Conservation (phyloP, 2,113 vertebrate species). For the Hemicordylus capensis region DNA sequence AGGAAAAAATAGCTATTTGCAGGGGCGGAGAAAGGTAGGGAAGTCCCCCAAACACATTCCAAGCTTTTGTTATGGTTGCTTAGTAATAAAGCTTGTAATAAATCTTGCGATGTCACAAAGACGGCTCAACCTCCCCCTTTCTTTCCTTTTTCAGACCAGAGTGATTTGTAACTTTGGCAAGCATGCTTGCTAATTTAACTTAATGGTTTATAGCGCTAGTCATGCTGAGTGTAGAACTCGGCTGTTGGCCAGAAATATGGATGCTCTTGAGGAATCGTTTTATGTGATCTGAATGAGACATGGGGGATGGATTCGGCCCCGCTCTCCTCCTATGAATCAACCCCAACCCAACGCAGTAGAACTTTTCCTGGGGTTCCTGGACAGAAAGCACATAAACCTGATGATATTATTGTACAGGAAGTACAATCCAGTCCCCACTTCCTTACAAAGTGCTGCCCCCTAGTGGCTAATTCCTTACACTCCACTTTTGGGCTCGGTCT, state of each 20-base stretch:
- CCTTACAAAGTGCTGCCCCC: not conserved
- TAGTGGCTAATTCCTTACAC: not conserved
- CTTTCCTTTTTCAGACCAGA: not conserved
- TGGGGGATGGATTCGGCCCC: not conserved
- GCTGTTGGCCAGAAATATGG: not conserved
- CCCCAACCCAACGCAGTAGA: not conserved
- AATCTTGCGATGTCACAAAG: not conserved
- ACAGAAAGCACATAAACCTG: too few relatives aligned
- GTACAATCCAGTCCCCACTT: not conserved
- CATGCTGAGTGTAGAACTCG: not conserved
- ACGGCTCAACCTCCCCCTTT: too few relatives aligned
- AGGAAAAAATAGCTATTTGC: not conserved
- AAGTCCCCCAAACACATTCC: not conserved
- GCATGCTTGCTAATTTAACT: not conserved
- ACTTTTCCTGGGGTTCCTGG: not conserved
- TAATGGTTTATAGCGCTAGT: fast-evolving
- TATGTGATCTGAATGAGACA: not conserved
- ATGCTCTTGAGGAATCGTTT: not conserved
- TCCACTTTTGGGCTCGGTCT: too few relatives aligned
- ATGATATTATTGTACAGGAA: too few relatives aligned
- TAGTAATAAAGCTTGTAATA: not conserved
- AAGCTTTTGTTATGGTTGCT: not conserved
- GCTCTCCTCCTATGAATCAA: not conserved
- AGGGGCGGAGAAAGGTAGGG: too few relatives aligned
- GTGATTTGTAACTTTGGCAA: not conserved